Conservation (phyloP, 2,888 invertebrate genomes). For the Pseudococcus jackbeardsleyi region DNA sequence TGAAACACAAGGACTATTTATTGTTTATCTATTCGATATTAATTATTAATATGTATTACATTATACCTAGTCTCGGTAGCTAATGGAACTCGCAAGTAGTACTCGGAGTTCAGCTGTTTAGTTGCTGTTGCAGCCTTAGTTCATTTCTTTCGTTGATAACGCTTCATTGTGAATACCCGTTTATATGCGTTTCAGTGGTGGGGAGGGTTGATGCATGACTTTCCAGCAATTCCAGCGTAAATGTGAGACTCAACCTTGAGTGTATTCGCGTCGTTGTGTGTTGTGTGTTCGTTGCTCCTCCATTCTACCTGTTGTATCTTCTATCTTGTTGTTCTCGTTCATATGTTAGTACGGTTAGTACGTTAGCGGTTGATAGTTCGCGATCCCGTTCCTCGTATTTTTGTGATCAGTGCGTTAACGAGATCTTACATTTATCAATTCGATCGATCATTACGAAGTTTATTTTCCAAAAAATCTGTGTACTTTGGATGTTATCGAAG, state of each 20-base stretch:
- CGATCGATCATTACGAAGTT: not conserved
- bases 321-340: not conserved
- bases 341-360: conserved; percentile 9
- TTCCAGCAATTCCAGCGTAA: conserved; percentile 54
- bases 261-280: conserved; percentile 18
- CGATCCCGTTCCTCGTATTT: not conserved
- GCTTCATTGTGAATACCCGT: conserved; percentile 14
- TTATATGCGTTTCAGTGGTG: conserved; percentile 13
- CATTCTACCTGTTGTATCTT: conserved; percentile 44
- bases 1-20: not conserved
- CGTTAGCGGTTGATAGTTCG: conserved; percentile 21
- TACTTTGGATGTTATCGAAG: not conserved
- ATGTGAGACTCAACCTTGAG: conserved; percentile 43
- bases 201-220: conserved; percentile 38
- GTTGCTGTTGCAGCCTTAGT: not conserved
- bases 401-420: conserved; percentile 3
- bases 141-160: conserved; percentile 32
- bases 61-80: not conserved
- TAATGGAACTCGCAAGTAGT: not conserved
- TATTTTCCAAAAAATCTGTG: not conserved
- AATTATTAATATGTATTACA: not conserved
- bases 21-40: not conserved
- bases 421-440: not conserved
- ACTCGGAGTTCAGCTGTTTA: not conserved
- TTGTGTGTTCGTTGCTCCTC: conserved; percentile 13